Base-by-base conservation (phyloP, 2,888 invertebrate species). In the Phyllotreta striolata region DNA sequence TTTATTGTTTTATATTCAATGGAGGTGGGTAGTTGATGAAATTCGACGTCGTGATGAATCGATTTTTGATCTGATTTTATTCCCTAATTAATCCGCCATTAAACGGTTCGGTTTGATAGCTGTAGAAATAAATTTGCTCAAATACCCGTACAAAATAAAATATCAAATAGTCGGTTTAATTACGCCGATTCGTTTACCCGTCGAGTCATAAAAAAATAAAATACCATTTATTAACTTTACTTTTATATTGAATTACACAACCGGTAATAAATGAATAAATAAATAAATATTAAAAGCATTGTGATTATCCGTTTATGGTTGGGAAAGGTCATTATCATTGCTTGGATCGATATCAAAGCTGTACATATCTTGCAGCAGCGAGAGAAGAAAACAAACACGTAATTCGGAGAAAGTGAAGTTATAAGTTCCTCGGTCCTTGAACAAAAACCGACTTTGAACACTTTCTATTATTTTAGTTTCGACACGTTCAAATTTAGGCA, bases 321-420 rank as follows among this genome's bases (percentile, higher is more conserved):
- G 47, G 8, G 46, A 57, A 57, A 57, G 57, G 57, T 57, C 57
- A 57, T 57, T 57, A 47, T 57, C 57, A 57, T 24, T n/a, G 40
- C 10, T 39, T 9, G 46, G 47, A 57, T 57, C 57, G 57, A 57
- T 57, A 41, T 14, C 39, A 47, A 57, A 57, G 34, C 13, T 47
- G 14, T 47, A 14, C 47, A 8, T 14, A 24, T 24, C 24, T 24
- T 24, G 24, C 24, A 24, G 24, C 4, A 47, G 34, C 14, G 14
- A 47, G 14, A 14, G 47, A 47, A 47, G 14, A 14, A 24, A 24
- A 24, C 24, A 24, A 24, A 24, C 24, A 24, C 24, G 24, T 24
- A 24, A 24, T 24, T 44, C 8, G 6, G 47, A 47, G 14, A 47
- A 47, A 47, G 47, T 47, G 6, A 13, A 47, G 24, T 6, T 13